Base-by-base conservation (phyloP, 1,140 invertebrate species). In the Drosophila sproati region DNA sequence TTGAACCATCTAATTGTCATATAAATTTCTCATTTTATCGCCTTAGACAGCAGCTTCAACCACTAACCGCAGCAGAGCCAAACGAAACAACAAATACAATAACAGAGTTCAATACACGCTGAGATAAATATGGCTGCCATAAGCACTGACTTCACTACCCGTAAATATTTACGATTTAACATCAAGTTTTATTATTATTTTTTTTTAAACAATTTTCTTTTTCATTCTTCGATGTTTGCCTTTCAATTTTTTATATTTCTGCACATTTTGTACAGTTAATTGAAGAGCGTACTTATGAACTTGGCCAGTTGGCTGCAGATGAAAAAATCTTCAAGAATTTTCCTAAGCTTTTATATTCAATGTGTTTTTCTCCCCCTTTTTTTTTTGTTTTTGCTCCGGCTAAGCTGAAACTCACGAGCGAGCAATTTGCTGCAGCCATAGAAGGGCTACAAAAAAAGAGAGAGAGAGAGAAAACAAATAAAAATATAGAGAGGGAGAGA, bases 131-230 rank as follows among this genome's bases (percentile, higher is more conserved):
- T 41, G 43, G 37, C 47, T 54, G 55, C 12, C 57, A 43, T 56
- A 48, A 60, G 50, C 55, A 39, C 7, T 55, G 57, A 69, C 51
- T 70, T 62, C 52, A 57, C 62, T 45, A 69, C 76, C 73, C 79
- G 83, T 87, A 79, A 82, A 87, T 82, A 75, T 87, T 87, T 82
- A 87, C 82, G 79, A 87, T 73, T 77, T 56, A 10, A 76, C 78
- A 87, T 82, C 69, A 73, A 87, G 71, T 86, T 74, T 70, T 83
- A 73, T 73, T 20, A 20, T 20, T 12, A 12, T 12, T 12, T 20
- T 20, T 20, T 81, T 63, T 56, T 28, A 43, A 64, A 45, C 43
- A 52, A 47, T 57, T 52, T 35, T 37, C 2, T 35, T 29, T 59
- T 41, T 45, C 8, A n/a, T 45, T 47, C 45, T 10, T 43, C 1